Evolutionary conservation across 1,140 invertebrate species (phyloP).

Genomic region (Caenorhabditis tropicalis): DNA sequence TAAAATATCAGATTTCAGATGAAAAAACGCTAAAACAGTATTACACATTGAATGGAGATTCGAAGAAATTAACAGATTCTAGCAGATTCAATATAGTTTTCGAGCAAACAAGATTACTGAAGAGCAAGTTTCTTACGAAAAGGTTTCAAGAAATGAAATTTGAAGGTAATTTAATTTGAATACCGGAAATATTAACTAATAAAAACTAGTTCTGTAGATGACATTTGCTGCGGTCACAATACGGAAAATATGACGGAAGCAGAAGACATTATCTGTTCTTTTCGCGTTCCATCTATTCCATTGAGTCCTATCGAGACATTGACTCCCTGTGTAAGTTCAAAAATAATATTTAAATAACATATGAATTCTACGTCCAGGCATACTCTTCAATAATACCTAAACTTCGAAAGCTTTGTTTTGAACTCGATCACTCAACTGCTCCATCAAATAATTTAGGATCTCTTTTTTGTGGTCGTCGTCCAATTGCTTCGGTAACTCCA

Average conservation of each 20-base stretch:
- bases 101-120: conserved; percentile 10
- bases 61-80: not conserved
- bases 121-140: conserved; percentile 14
- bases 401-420: not conserved
- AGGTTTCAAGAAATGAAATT: conserved; percentile 23
- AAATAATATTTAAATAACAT: too few species aligned
- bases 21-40: conserved; percentile 21
- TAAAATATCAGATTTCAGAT: not conserved
- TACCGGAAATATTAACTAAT: not conserved
- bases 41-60: conserved; percentile 15
- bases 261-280: conserved; percentile 1
- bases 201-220: not conserved
- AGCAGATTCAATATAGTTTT: conserved; percentile 39
- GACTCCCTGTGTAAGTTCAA: not conserved
- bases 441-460: not conserved
- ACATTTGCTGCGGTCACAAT: conserved; percentile 28
- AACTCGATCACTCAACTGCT: not conserved
- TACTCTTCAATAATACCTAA: not conserved
- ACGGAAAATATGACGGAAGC: conserved; percentile 23
- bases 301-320: conserved; percentile 11
- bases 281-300: conserved; percentile 16
- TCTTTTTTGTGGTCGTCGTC: not conserved
- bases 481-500: not conserved
- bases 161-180: conserved; percentile 15
- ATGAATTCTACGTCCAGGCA: too few species aligned